These are phyloP conservation scores for Oplegnathus fasciatus DNA, from an alignment of 2,113 vertebrate genomes.

Conservation along the genomic window DNA sequence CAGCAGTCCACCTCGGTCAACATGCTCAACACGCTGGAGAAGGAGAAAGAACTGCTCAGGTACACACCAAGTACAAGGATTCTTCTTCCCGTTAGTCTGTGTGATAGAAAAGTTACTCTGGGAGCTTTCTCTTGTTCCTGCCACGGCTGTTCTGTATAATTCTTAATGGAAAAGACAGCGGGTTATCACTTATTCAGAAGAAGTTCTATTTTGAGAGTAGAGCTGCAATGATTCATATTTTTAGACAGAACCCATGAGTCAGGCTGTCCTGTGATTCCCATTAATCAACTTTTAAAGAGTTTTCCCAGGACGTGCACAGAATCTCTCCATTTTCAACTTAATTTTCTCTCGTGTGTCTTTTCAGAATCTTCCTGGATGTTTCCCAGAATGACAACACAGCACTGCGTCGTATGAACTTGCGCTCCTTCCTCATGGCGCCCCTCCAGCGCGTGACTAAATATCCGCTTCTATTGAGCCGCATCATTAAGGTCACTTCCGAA, in stretches of 20 bases:
- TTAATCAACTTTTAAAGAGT: constrained; percentile 51
- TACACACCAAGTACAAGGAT: constrained; percentile 56
- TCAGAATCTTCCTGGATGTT: constrained; percentile 93
- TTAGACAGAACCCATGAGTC: constrained; percentile 61
- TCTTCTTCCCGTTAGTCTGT: constrained; percentile 4
- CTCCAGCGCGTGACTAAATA: constrained; percentile 95
- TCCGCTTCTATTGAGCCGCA: constrained; percentile 90
- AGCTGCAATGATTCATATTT: constrained; percentile 68
- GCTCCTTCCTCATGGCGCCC: constrained; percentile 94
- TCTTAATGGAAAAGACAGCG: constrained; percentile 70
- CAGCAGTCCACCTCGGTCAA: constrained; percentile 92
- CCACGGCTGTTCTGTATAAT: constrained; percentile 52
- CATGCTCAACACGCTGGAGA: constrained; percentile 92
- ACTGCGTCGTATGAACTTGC: constrained; percentile 92
- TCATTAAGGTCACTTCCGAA: constrained; percentile 90
- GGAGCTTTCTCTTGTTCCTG: constrained; percentile 58
- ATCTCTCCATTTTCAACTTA: background rate
- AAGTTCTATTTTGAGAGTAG: constrained; percentile 69
- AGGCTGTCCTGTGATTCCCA: constrained; percentile 28
- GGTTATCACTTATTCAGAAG: constrained; percentile 77
- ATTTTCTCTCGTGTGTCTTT: constrained; percentile 38
- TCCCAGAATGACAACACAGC: constrained; percentile 96
- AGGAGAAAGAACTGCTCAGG: constrained; percentile 95
- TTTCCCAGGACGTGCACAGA: background rate
- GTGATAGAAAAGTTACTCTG: constrained; percentile 28